Evolutionary conservation across 2,113 vertebrate genomes (phyloP).

Genomic region (Datnioides undecimradiatus): DNA sequence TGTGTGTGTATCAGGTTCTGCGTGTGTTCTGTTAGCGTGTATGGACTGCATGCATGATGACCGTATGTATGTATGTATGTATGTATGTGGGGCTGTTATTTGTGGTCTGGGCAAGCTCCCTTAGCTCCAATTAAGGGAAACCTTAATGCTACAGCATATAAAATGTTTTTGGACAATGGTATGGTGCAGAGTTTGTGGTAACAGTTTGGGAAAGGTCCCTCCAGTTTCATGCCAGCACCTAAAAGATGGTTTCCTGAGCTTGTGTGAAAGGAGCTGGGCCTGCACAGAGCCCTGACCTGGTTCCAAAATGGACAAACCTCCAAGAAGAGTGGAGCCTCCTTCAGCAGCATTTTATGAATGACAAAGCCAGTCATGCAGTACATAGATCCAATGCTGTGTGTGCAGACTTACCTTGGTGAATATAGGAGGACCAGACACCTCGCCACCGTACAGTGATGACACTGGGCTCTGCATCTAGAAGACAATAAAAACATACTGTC

Average conservation of each 20-base stretch:
- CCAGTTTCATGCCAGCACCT: background rate
- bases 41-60: constrained; percentile 23
- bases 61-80: background rate
- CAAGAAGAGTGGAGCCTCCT: background rate
- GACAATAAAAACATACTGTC: background rate
- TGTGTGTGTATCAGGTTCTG: constrained; percentile 46
- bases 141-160: background rate
- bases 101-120: constrained; percentile 1
- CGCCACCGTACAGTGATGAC: constrained; percentile 82
- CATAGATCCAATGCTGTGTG: background rate
- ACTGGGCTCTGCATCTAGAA: constrained; percentile 91
- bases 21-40: constrained; percentile 8
- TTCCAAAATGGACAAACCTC: background rate
- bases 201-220: background rate
- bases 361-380: background rate
- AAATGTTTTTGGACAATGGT: constrained; percentile 4
- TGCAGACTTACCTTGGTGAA: constrained; percentile 90
- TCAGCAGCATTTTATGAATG: background rate
- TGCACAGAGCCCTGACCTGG: background rate
- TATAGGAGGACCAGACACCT: constrained; percentile 84
- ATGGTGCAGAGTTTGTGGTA: constrained; percentile 18
- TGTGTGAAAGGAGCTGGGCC: background rate
- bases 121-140: constrained; percentile 6
- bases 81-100: constrained; percentile 9
- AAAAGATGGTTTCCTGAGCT: background rate